Conservation (phyloP, 2,888 invertebrate species). For the Hyposoter dolosus region DNA sequence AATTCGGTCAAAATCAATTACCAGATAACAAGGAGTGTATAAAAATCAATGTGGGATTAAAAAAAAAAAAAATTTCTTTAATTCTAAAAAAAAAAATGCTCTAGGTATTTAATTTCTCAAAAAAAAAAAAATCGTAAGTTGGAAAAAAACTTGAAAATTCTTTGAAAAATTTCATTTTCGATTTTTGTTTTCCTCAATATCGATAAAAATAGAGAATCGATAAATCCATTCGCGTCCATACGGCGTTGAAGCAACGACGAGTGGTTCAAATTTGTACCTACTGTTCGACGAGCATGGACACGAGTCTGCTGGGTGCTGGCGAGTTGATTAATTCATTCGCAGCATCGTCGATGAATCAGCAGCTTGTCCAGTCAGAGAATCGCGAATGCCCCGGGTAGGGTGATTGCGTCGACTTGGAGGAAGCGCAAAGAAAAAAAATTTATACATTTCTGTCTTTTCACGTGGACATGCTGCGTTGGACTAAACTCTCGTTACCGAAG, state of each 20-base stretch:
- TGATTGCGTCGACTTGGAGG: slow-evolving; percentile 33
- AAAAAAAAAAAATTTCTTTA: too few relatives aligned
- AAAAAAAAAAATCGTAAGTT: too few relatives aligned
- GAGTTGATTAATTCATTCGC: slow-evolving; percentile 61
- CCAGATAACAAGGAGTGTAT: too few relatives aligned
- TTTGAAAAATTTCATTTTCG: too few relatives aligned
- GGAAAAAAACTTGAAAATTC: too few relatives aligned
- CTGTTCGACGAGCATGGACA: not conserved
- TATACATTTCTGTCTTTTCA: not conserved
- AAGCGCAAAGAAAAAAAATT: slow-evolving; percentile 13
- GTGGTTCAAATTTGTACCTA: slow-evolving; percentile 29
- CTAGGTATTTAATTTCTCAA: too few relatives aligned
- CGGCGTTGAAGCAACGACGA: not conserved
- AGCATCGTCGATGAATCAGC: slow-evolving; percentile 62
- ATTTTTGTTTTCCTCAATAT: not conserved
- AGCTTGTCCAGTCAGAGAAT: slow-evolving; percentile 37
- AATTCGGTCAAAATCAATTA: too few relatives aligned
- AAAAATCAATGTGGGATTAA: too few relatives aligned
- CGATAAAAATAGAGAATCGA: not conserved
- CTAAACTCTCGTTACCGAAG: slow-evolving; percentile 50
- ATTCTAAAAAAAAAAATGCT: too few relatives aligned
- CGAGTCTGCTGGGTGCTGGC: slow-evolving; percentile 32
- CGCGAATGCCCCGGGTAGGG: slow-evolving; percentile 3
- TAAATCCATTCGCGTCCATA: not conserved
- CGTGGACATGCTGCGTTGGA: slow-evolving; percentile 10